A percentile compares a stretch with the other conserved stretches of the same genome.
Conservation (phyloP, 2,113 vertebrate species). For the Pionites leucogaster region DNA sequence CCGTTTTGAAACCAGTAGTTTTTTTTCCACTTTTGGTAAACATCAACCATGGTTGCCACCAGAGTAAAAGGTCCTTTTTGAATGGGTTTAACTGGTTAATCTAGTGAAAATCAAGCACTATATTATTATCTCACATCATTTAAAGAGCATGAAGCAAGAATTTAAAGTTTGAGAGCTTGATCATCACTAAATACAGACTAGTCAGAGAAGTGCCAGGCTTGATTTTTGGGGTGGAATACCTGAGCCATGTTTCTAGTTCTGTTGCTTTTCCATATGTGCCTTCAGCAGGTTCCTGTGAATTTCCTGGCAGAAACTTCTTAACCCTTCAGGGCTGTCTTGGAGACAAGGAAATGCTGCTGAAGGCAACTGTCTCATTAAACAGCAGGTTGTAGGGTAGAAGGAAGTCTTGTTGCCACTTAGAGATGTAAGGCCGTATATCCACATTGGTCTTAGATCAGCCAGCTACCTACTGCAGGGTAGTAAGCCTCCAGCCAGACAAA, state of each 20-base stretch:
- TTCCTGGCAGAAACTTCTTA: neutral
- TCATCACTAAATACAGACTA: neutral
- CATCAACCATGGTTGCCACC: neutral
- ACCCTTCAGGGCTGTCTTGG: neutral
- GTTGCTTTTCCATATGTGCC: neutral
- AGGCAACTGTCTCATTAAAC: neutral
- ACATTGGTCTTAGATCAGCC: neutral
- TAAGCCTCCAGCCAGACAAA: neutral
- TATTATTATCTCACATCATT: neutral
- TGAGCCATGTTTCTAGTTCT: neutral
- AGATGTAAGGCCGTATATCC: neutral
- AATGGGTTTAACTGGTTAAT: neutral
- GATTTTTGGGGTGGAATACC: neutral
- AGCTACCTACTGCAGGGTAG: neutral
- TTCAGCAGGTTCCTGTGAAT: neutral
- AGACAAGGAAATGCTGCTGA: neutral
- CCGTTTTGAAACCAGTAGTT: neutral
- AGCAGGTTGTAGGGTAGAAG: neutral
- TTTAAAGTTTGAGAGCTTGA: neutral
- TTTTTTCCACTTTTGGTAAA: neutral
- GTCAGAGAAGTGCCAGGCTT: neutral
- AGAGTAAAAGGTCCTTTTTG: neutral
- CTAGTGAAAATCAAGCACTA: neutral
- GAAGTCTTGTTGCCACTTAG: neutral
- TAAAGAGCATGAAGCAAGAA: neutral